Evolutionary conservation across 2,113 vertebrate species (phyloP), one percentile per base, ranked within the genome.

Genomic region (Orientallactaga bullata): DNA sequence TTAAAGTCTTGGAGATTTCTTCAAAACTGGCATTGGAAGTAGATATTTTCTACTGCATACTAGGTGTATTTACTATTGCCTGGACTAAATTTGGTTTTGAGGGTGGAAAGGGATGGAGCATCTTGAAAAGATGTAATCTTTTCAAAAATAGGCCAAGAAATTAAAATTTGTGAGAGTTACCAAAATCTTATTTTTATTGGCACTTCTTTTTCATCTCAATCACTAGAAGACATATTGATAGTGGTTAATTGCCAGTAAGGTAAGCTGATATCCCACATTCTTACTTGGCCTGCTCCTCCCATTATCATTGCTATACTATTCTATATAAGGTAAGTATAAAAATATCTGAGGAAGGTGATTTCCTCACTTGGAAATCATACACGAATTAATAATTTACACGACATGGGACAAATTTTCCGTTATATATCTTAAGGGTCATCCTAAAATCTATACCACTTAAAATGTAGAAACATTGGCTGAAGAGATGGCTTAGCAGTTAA

Each of bases 21-120:
- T 96, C 83, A 93, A 94, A 94, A 87, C 69, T 91, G 84, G n/a
- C 80, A 90, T 91, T 51, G 74, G 95, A 96, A 85, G 37, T n/a
- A 74, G 90, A 12, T 89, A 92, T 81, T 92, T 92, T 74, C 89
- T 17, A 28, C 80, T 81, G 37, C 20, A 93, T 80, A 77, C 39
- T 65, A 87, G 77, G 79, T 94, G 37, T 95, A 90, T 97, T 95
- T 92, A 90, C 79, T 85, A 91, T 63, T 77, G n/a, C n/a, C 32
- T 73, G 21, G 35, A 95, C 93, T 73, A 94, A 92, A 80, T 84
- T 26, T 94, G 30, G 15, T 66, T 76, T 66, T 5, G 39, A 21
- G 11, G 12, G 32, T 32, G 26, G 13, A 4, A 47, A 30, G 16
- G 9, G 26, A 78, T 35, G 21, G 72, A 23, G 10, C n/a, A 94